Base-by-base conservation (phyloP, 1,140 invertebrate genomes). In the Dreissena rostriformis region DNA sequence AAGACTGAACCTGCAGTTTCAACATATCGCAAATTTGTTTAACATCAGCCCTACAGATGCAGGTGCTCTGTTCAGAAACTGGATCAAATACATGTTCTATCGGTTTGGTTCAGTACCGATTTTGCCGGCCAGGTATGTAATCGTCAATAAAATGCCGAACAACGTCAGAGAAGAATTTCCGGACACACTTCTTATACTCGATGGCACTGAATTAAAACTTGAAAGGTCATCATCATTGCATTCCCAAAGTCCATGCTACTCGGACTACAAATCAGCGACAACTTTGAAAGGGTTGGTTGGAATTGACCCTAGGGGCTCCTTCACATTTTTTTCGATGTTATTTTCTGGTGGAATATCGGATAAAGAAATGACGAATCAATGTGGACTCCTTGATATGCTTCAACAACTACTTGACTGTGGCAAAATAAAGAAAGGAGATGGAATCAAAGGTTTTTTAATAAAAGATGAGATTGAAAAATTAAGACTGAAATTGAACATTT, bases 341-440 rank as follows among this genome's bases (percentile, higher is more conserved):
- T 88, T 86, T 75, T 76, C 87, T 49, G 86, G 86, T 0, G 83
- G 75, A 19, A 87, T 87, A 39, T 88, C 87, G 24, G 80, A 87
- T 68, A 87, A 87, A 39, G 86, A 85, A 26, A 86, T 86, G 53
- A 76, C 66, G 51, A 53, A 53, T 15, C 12, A 84, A 76, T 66
- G 68, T 83, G 84, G 80, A 1, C 80, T 86, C 14, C 63, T 70
- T 49, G 22, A 52, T 17, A 4, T 75, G n/a, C 49, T 82, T 39
- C 22, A 68, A 65, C 8, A 73, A 17, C 39, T 76, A 26, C 19
- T 73, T 15, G 70, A 82, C 15, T 49, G 55, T 28, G 24, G 22
- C 12, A 72, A 29, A 29, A 8, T 82, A 12, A 55, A 72, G 53
- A 19, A 39, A 26, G 84, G 70, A n/a, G 84, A 86, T 86, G 72